Conservation (phyloP, 2,113 vertebrate genomes). For the Apus apus region DNA sequence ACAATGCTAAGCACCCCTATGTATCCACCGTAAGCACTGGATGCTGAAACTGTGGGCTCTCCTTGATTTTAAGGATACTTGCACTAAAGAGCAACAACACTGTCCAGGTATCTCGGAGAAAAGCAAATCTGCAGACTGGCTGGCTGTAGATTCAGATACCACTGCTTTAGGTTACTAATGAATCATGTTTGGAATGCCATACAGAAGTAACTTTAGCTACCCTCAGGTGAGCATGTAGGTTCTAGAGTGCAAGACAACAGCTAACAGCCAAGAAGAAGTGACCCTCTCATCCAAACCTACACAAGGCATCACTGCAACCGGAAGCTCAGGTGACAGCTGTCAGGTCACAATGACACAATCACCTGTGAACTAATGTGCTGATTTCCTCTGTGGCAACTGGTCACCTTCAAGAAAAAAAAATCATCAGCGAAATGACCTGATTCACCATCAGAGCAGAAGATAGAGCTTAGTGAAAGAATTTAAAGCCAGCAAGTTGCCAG, state of each 20-base stretch:
- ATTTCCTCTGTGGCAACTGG: background rate
- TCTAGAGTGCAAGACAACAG: background rate
- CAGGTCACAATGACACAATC: fast-evolving
- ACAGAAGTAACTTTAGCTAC: background rate
- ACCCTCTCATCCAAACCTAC: fast-evolving
- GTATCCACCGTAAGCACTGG: background rate
- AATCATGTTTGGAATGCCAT: background rate
- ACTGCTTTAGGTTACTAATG: background rate
- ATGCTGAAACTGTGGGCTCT: fast-evolving
- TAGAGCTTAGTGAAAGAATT: background rate
- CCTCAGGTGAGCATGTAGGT: fast-evolving
- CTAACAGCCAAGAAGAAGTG: background rate
- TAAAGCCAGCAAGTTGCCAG: background rate
- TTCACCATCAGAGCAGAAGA: background rate
- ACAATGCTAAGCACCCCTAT: background rate
- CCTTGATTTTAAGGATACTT: background rate
- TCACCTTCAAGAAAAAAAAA: background rate
- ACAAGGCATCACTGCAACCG: fast-evolving
- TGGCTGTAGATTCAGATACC: background rate
- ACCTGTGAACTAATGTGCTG: fast-evolving
- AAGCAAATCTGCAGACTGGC: background rate
- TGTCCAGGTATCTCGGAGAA: no score
- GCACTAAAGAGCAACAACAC: fast-evolving
- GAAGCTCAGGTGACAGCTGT: background rate
- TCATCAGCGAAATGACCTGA: background rate